Evolutionary conservation across 2,797 vertebrate genomes (phyloP).

Genomic region (Astyanax mexicanus): DNA sequence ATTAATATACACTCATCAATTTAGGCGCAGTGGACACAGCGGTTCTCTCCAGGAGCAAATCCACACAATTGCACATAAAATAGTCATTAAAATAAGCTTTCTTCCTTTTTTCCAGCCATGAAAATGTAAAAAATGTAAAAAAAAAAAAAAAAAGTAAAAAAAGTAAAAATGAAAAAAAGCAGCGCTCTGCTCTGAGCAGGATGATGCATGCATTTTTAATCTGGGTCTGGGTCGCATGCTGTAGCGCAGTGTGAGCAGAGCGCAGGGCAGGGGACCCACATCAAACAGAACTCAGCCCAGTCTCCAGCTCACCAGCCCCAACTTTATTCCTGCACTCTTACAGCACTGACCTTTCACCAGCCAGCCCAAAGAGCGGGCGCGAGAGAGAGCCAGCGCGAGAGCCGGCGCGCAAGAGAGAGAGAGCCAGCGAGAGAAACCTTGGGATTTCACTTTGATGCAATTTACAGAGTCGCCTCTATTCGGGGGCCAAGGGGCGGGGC

Average conservation of each 20-base stretch:
- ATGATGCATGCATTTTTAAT: constrained; percentile 12
- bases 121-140: too few species aligned
- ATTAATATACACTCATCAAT: too few species aligned
- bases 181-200: neutral
- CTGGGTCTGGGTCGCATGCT: neutral
- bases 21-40: too few species aligned
- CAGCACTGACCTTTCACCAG: constrained; percentile 50
- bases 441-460: constrained; percentile 48
- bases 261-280: constrained; percentile 25
- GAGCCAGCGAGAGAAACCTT: constrained; percentile 28
- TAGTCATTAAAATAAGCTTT: too few species aligned
- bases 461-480: constrained; percentile 33
- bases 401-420: neutral
- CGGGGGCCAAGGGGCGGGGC: constrained; percentile 26
- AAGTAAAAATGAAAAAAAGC: too few species aligned
- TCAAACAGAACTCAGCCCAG: constrained; percentile 30
- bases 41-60: too few species aligned
- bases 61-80: too few species aligned
- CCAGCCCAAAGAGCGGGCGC: constrained; percentile 21
- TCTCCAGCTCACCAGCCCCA: constrained; percentile 10
- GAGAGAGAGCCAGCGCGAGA: constrained; percentile 18
- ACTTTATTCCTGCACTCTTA: constrained; percentile 26
- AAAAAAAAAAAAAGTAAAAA: neutral
- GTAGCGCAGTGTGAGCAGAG: constrained; percentile 12
- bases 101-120: too few species aligned